Conservation (phyloP, 2,797 vertebrate species). For the Hoplostethus atlanticus region DNA sequence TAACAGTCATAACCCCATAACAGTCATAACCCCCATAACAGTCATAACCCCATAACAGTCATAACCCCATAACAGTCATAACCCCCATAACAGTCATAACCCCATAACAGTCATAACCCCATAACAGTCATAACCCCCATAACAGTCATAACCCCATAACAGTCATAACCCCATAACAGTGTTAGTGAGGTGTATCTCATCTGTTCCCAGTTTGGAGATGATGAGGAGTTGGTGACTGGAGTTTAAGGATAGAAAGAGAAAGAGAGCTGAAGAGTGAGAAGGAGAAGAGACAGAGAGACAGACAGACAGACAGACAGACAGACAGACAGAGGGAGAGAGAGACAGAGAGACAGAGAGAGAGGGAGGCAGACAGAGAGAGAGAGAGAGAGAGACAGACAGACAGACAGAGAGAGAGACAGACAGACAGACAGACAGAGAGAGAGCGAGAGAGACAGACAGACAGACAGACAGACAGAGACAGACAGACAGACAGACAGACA, state of each 20-base stretch:
- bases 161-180: background rate
- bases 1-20: too few relatives aligned
- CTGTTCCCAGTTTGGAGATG: conserved; percentile 32
- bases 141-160: too few relatives aligned
- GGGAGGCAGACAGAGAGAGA: background rate
- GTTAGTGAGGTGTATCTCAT: conserved; percentile 44
- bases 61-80: too few relatives aligned
- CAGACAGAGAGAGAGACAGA: background rate
- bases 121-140: too few relatives aligned
- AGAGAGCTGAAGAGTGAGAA: background rate
- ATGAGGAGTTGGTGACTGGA: conserved; percentile 17
- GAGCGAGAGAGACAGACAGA: background rate
- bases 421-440: background rate
- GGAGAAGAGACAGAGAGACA: background rate
- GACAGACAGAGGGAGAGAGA: too few relatives aligned
- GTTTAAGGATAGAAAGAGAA: conserved; percentile 17
- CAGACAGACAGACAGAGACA: too few relatives aligned
- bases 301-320: conserved; percentile 11
- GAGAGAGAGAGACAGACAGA: background rate
- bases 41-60: too few relatives aligned
- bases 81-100: too few relatives aligned
- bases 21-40: too few relatives aligned
- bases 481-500: background rate
- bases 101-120: too few relatives aligned
- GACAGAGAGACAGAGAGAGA: too few relatives aligned